These are phyloP conservation scores for Orthosia incerta DNA, from an alignment of 2,888 invertebrate species.

Conservation along the genomic window DNA sequence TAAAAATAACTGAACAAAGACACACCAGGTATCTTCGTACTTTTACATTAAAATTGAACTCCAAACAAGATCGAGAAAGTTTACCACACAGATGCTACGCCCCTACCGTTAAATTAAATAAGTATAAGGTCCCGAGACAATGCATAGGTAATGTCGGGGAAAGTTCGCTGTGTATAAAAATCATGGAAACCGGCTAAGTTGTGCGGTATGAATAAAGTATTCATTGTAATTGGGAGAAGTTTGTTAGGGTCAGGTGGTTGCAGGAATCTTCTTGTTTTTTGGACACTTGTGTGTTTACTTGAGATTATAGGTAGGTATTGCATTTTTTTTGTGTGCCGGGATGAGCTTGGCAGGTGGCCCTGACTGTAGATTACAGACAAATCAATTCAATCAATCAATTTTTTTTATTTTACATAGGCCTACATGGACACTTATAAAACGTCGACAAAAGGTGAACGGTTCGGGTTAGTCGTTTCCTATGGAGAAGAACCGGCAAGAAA, in stretches of 20 bases:
- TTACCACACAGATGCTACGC: constrained; percentile 62
- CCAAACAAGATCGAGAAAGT: constrained; percentile 58
- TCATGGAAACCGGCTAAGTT: constrained; percentile 85
- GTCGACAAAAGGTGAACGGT: too few species aligned
- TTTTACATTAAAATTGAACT: constrained; percentile 65
- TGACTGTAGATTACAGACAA: too few species aligned
- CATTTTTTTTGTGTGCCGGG: background rate
- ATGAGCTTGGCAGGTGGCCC: too few species aligned
- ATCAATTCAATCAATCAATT: too few species aligned
- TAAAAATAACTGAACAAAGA: background rate
- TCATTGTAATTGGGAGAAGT: constrained; percentile 81
- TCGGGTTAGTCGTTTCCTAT: too few species aligned
- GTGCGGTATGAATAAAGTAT: constrained; percentile 84
- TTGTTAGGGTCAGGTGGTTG: constrained; percentile 75
- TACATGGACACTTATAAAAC: too few species aligned
- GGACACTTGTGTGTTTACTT: constrained; percentile 9
- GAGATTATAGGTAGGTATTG: background rate
- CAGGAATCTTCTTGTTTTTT: constrained; percentile 14
- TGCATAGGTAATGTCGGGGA: constrained; percentile 86
- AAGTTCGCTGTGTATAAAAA: constrained; percentile 87
- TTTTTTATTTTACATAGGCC: too few species aligned
- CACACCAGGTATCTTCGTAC: constrained; percentile 57
- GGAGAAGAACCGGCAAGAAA: too few species aligned
- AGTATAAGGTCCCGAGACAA: constrained; percentile 80
- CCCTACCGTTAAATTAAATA: constrained; percentile 82